Evolutionary conservation across 2,113 vertebrate species (phyloP).

Genomic region (Pangasianodon gigas): DNA sequence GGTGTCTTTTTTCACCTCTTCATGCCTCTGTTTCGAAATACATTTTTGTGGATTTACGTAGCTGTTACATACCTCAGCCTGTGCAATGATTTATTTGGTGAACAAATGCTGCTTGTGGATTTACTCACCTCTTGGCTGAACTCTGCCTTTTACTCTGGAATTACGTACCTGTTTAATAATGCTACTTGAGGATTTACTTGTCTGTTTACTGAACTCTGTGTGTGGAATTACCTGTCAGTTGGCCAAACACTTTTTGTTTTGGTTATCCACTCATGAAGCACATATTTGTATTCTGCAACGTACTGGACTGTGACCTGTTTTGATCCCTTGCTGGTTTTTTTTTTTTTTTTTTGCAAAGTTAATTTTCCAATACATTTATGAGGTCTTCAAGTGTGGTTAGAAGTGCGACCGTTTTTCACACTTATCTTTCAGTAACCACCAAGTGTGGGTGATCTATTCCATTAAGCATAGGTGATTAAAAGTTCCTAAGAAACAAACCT

Average conservation of each 20-base stretch:
- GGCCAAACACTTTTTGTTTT: conserved; percentile 2
- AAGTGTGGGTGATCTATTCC: neutral
- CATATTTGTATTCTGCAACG: neutral
- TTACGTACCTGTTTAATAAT: neutral
- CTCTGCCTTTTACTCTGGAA: neutral
- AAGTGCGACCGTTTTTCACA: neutral
- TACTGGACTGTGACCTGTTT: neutral
- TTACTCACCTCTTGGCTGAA: neutral
- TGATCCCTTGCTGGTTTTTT: neutral
- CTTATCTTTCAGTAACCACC: neutral
- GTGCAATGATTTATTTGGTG: neutral
- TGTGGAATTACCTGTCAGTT: conserved; percentile 2
- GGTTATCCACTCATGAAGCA: neutral
- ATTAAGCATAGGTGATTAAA: neutral
- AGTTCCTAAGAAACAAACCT: neutral
- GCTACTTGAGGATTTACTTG: neutral
- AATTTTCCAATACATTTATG: neutral
- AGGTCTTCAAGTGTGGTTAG: neutral
- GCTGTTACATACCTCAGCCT: neutral
- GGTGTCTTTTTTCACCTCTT: neutral
- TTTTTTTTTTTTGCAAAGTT: neutral
- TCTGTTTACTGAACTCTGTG: neutral
- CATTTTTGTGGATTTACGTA: neutral
- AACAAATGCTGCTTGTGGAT: neutral
- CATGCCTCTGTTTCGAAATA: neutral